A percentile compares a stretch with the other conserved stretches of the same genome.
Evolutionary conservation across 2,113 vertebrate species (phyloP).

Genomic region (Pandion haliaetus): DNA sequence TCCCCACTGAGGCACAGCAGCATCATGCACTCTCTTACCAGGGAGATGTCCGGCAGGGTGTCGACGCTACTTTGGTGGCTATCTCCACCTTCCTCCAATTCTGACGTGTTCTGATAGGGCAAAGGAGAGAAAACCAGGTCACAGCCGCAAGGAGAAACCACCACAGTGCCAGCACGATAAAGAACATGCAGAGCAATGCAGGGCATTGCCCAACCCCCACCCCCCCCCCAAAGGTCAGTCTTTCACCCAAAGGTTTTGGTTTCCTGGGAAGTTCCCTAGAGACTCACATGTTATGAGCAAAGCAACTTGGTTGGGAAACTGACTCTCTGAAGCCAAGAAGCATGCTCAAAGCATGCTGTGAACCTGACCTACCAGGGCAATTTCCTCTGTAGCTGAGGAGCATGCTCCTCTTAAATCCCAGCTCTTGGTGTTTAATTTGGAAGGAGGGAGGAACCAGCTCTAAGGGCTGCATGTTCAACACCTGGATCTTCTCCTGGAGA

Average conservation of each 20-base stretch:
- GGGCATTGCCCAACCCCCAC: not conserved
- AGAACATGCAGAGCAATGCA: not conserved
- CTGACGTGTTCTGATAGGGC: conserved; percentile 82
- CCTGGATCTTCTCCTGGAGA: not conserved
- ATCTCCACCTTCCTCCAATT: conserved; percentile 79
- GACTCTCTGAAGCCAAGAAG: not conserved
- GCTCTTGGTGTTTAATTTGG: not conserved
- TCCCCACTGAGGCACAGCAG: rapidly evolving
- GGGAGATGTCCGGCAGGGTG: conserved; percentile 86
- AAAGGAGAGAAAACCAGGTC: not conserved
- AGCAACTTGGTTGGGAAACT: not conserved
- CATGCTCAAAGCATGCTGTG: not conserved
- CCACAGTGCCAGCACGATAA: rapidly evolving
- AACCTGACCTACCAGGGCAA: not conserved
- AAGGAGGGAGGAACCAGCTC: not conserved
- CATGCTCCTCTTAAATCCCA: not conserved
- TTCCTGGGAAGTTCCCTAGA: not conserved
- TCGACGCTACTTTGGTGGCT: conserved; percentile 75
- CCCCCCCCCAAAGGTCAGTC: not conserved
- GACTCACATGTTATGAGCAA: rapidly evolving
- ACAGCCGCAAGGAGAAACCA: not conserved
- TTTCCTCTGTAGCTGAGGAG: not conserved
- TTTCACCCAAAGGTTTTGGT: not conserved
- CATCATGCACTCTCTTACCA: conserved; percentile 78
- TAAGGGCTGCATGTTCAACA: not conserved